Conservation (phyloP, 2,113 vertebrate species). For the Pseudopodoces humilis region DNA sequence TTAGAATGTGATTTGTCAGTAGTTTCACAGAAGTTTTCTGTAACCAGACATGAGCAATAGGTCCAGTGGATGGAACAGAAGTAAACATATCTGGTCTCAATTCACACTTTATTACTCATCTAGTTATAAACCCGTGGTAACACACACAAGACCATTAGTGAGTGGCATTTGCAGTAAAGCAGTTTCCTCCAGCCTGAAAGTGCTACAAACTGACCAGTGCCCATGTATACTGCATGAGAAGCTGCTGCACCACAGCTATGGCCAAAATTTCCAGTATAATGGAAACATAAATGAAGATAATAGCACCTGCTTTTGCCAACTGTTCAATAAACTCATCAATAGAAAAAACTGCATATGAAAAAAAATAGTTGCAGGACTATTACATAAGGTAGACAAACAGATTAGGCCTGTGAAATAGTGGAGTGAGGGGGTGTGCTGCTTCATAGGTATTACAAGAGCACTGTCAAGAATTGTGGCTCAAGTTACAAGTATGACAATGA, state of each 20-base stretch:
- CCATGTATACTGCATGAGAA: fast-evolving
- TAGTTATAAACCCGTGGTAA: neutral
- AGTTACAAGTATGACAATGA: neutral
- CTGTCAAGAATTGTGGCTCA: neutral
- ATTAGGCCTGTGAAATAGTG: neutral
- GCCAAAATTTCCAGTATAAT: neutral
- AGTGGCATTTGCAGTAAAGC: neutral
- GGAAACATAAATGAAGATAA: neutral
- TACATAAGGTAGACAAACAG: neutral
- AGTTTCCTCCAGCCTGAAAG: neutral
- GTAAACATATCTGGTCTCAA: neutral
- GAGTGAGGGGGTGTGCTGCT: neutral
- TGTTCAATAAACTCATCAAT: neutral
- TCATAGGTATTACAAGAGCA: neutral
- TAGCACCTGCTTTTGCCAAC: neutral
- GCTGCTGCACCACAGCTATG: neutral
- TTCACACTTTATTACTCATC: neutral
- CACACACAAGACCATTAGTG: neutral
- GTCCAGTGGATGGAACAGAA: neutral
- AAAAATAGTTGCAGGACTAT: neutral
- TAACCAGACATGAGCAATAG: neutral
- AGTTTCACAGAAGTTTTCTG: neutral
- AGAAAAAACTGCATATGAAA: neutral
- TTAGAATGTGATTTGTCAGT: neutral
- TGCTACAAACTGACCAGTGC: neutral